Evolutionary conservation across 2,888 invertebrate genomes (phyloP).

Genomic region (Drosophila mulleri): DNA sequence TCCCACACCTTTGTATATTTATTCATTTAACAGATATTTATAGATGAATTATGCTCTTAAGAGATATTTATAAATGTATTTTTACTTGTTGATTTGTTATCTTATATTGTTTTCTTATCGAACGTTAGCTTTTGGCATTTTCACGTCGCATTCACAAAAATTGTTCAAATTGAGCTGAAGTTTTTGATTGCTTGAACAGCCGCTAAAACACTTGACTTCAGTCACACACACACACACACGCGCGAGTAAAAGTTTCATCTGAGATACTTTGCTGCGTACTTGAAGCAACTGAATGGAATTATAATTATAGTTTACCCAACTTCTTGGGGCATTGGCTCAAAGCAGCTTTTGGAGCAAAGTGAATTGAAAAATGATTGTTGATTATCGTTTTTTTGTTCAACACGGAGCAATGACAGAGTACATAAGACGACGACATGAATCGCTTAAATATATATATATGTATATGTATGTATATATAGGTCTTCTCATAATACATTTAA

Average conservation of each 20-base stretch:
- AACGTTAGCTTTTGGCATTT: constrained; percentile 4
- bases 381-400: neutral
- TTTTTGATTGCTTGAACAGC: constrained; percentile 23
- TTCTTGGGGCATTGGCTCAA: constrained; percentile 22
- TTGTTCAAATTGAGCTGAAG: neutral
- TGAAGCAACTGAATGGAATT: constrained; percentile 17
- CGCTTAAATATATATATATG: neutral
- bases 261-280: neutral
- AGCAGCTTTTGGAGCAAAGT: neutral
- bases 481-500: constrained; percentile 17
- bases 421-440: neutral
- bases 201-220: constrained; percentile 27
- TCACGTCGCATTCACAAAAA: neutral
- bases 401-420: neutral
- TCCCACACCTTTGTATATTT: neutral
- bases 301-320: constrained; percentile 12
- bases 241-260: constrained; percentile 2
- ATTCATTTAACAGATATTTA: neutral
- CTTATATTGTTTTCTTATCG: constrained; percentile 4
- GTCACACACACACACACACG: neutral
- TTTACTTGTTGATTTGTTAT: neutral
- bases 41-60: neutral
- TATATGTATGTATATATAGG: neutral
- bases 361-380: constrained; percentile 6
- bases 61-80: neutral